Conservation (phyloP, 2,797 vertebrate species). For the Cottoperca gobio region DNA sequence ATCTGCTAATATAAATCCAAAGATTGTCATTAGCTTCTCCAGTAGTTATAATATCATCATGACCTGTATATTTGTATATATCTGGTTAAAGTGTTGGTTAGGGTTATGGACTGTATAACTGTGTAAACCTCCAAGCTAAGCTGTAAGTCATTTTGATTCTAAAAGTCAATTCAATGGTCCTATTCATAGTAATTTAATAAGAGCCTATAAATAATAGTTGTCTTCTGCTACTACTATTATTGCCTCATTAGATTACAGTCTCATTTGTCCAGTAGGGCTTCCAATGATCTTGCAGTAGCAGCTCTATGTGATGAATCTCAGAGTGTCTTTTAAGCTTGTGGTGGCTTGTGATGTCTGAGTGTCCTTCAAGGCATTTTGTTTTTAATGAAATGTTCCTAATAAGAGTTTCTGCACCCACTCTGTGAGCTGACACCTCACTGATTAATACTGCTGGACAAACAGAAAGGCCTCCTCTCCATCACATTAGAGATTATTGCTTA, state of each 20-base stretch:
- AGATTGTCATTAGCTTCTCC: not conserved
- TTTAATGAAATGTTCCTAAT: slow-evolving; percentile 53
- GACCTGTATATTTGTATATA: not conserved
- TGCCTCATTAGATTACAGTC: not conserved
- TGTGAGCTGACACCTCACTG: slow-evolving; percentile 49
- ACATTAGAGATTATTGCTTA: slow-evolving; percentile 72
- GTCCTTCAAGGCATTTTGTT: slow-evolving; percentile 17
- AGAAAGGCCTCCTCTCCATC: slow-evolving; percentile 49
- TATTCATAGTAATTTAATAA: not conserved
- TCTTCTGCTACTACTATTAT: not conserved
- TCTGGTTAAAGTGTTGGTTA: not conserved
- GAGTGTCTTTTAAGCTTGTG: not conserved
- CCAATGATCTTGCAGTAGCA: not conserved
- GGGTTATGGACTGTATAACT: not conserved
- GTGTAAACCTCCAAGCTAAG: not conserved
- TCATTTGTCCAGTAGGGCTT: not conserved
- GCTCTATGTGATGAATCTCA: not conserved
- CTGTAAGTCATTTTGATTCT: not conserved
- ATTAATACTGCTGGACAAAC: slow-evolving; percentile 58
- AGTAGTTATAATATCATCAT: not conserved
- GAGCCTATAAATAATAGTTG: not conserved
- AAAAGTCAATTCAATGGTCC: not conserved
- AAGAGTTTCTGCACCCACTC: slow-evolving; percentile 27
- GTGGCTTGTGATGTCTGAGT: not conserved
- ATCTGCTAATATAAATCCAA: not conserved